Evolutionary conservation across 2,797 vertebrate genomes (phyloP), one percentile per base, ranked within the genome.

Genomic region (Aselliscus stoliczkanus): DNA sequence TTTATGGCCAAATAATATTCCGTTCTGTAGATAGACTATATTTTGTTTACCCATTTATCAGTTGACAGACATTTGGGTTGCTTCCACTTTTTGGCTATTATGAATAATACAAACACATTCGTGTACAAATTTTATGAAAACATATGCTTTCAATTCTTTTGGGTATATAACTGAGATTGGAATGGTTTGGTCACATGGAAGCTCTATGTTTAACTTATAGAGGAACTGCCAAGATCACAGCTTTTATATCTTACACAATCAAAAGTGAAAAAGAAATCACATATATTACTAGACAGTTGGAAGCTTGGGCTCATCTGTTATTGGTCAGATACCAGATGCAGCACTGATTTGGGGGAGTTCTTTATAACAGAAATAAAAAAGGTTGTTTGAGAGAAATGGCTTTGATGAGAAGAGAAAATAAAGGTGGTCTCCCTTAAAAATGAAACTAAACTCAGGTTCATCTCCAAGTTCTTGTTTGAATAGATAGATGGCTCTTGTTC

Each of bases 381-480:
- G 6, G 14, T 65, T 88, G 47, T 69, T 90, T 96, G 69, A 85
- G 39, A 83, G 69, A 69, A 94, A 83, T 47, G 56, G 79, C 44
- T 91, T 84, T 95, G 79, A 90, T 69, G 42, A 96, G 82, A 93
- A 96, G 79, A 95, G 54, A 95, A 92, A 96, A 96, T 96, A 96
- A 97, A 95, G 79, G 25, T 65, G 42, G 29, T 96, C 80, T 93
- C 73, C 95, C 89, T 83, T 67, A 47, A 93, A 96, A 93, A 70
- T 92, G 76, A 96, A 94, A 90, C 82, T 31, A 81, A 94, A 82
- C 37, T 87, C 44, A 56, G 67, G 37, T 76, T 80, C 13, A 47
- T 83, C 70, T 88, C 52, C 52, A 88, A 56, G 20, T 77, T 77
- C 37, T 88, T 82, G 7, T 90, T 64, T 67, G 64, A 67, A 21